These are phyloP conservation scores for Drosophila buzzatii DNA, from an alignment of 2,888 invertebrate species.

Conservation along the genomic window DNA sequence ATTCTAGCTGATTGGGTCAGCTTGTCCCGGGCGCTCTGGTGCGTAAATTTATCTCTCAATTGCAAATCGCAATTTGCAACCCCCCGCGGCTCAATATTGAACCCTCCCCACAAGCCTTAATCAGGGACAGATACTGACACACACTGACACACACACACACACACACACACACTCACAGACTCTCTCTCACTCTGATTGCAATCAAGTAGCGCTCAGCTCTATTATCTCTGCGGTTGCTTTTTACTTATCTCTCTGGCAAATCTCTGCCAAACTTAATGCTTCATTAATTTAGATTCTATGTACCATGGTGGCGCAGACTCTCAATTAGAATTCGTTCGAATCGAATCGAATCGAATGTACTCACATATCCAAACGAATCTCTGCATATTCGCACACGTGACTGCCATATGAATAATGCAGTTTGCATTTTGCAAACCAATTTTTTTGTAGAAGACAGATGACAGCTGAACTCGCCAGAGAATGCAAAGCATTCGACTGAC, in stretches of 20 bases:
- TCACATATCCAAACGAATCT: slow-evolving; percentile 22
- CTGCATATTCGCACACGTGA: slow-evolving; percentile 33
- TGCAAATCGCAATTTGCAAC: slow-evolving; percentile 47
- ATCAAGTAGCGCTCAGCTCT: slow-evolving; percentile 59
- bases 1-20: slow-evolving; percentile 72
- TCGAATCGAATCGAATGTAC: slow-evolving; percentile 15
- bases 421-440: slow-evolving; percentile 19
- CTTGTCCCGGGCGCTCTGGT: slow-evolving; percentile 54
- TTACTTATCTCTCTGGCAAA: slow-evolving; percentile 41
- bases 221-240: slow-evolving; percentile 63
- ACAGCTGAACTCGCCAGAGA: background rate
- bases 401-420: slow-evolving; percentile 40
- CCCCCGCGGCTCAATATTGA: slow-evolving; percentile 51
- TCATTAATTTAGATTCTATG: slow-evolving; percentile 63
- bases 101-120: slow-evolving; percentile 48
- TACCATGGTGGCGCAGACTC: slow-evolving; percentile 13
- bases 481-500: background rate
- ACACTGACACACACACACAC: slow-evolving; percentile 15
- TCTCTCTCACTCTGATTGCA: slow-evolving; percentile 53
- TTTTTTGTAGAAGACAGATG: background rate
- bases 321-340: slow-evolving; percentile 47
- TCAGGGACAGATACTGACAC: slow-evolving; percentile 47
- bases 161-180: slow-evolving; percentile 15
- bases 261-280: slow-evolving; percentile 61
- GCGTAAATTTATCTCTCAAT: slow-evolving; percentile 72